Evolutionary conservation across 1,140 invertebrate genomes (phyloP).

Genomic region (Drosophila melanogaster): DNA sequence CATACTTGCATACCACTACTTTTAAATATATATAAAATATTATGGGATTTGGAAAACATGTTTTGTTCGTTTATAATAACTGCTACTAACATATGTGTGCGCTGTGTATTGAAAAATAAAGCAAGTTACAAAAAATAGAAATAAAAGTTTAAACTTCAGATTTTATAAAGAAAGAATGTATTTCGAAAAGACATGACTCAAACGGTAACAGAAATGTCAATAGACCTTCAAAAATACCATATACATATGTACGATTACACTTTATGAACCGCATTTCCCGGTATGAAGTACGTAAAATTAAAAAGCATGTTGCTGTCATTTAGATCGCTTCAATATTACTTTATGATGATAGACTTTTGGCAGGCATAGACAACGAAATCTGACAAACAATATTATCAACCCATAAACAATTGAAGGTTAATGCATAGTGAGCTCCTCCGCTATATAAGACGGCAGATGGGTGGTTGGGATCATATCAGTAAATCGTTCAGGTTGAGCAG

Average conservation of each 20-base stretch:
- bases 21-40: too few relatives aligned
- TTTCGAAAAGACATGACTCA: neutral
- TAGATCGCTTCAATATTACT: slow-evolving; percentile 50
- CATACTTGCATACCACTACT: too few relatives aligned
- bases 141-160: too few relatives aligned
- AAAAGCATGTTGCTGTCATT: slow-evolving; percentile 7
- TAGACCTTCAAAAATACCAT: slow-evolving; percentile 5
- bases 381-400: slow-evolving; percentile 38
- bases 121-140: too few relatives aligned
- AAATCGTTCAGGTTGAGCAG: neutral
- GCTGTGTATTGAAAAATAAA: too few relatives aligned
- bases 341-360: slow-evolving; percentile 43
- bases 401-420: slow-evolving; percentile 54
- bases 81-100: too few relatives aligned
- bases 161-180: too few relatives aligned
- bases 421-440: neutral
- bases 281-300: neutral
- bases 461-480: slow-evolving; percentile 22
- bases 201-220: neutral
- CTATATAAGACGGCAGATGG: slow-evolving; percentile 52
- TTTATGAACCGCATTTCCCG: neutral
- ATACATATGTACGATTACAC: neutral
- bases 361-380: slow-evolving; percentile 17
- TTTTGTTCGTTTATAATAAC: too few relatives aligned
- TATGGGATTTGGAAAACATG: too few relatives aligned